Percentiles rank a stretch among this genome's conserved stretches.
These are phyloP conservation scores for Nemotelus nigrinus DNA, from an alignment of 2,888 invertebrate species.

Conservation along the genomic window DNA sequence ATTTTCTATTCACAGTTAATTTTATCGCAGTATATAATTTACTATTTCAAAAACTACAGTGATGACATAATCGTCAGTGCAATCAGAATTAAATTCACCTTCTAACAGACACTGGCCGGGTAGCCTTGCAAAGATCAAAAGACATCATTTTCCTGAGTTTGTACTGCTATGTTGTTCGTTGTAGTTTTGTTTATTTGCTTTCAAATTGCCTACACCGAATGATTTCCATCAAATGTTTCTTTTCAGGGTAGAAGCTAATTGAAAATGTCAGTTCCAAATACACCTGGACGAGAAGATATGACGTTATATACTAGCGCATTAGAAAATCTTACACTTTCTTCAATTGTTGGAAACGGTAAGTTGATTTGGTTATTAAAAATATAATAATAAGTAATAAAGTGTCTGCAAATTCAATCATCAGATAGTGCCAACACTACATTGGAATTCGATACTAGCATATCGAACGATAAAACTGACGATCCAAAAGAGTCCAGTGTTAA, in stretches of 20 bases:
- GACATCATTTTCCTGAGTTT: too few relatives aligned
- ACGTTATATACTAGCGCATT: conserved; percentile 61
- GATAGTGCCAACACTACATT: conserved; percentile 57
- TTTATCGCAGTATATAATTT: not conserved
- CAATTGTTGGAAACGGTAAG: conserved; percentile 57
- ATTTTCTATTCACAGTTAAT: not conserved
- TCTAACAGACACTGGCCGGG: not conserved
- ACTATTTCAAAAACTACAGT: not conserved
- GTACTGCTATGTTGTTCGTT: too few relatives aligned
- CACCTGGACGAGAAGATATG: conserved; percentile 47
- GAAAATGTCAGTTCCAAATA: conserved; percentile 38
- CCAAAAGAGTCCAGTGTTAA: conserved; percentile 55
- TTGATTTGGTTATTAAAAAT: not conserved
- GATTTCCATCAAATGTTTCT: not conserved
- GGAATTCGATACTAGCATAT: conserved; percentile 50
- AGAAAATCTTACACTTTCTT: conserved; percentile 58
- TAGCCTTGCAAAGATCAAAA: too few relatives aligned
- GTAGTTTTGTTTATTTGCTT: too few relatives aligned
- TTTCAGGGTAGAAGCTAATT: conserved; percentile 10
- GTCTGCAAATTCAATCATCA: conserved; percentile 48
- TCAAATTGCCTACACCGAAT: too few relatives aligned
- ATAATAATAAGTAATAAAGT: not conserved
- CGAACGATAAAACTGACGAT: conserved; percentile 55
- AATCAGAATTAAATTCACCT: not conserved
- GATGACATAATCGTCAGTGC: not conserved